phyloP scores from a whole-genome alignment of 2,888 invertebrate genomes.

The Horisme vitalbata region DNA sequence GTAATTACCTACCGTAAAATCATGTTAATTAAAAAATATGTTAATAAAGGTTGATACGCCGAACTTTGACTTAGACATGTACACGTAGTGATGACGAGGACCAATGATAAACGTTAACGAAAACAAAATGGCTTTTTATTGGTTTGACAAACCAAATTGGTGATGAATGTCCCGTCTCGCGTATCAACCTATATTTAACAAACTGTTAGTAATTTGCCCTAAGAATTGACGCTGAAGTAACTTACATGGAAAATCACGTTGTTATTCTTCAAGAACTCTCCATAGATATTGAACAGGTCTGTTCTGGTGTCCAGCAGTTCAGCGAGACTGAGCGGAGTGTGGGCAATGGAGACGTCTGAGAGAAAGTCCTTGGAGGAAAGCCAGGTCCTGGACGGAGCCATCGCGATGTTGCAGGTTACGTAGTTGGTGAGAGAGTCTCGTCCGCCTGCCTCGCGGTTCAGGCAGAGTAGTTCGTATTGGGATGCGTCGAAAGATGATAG shows the following conservation, averaged over 20 bases:
- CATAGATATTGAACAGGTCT: slow-evolving; percentile 86
- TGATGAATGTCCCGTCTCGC: no score
- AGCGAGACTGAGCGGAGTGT: slow-evolving; percentile 84
- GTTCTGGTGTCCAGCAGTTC: slow-evolving; percentile 78
- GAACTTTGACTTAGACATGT: no score
- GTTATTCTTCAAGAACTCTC: slow-evolving; percentile 78
- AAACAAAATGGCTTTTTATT: no score
- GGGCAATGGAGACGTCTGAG: slow-evolving; percentile 84
- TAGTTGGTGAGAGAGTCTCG: slow-evolving; percentile 78
- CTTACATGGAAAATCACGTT: slow-evolving; percentile 76
- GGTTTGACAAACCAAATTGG: no score
- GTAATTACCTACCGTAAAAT: no score
- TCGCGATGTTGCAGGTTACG: slow-evolving; percentile 83
- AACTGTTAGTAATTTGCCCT: no score
- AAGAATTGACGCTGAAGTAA: no score
- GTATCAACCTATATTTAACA: no score
- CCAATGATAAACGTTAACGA: no score
- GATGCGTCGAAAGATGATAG: slow-evolving; percentile 73
- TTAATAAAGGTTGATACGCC: no score
- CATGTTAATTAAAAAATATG: no score
- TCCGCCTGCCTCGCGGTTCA: slow-evolving; percentile 77
- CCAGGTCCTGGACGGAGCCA: slow-evolving; percentile 84
- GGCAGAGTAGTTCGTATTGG: slow-evolving; percentile 85
- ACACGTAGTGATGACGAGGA: no score
- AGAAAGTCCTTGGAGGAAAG: slow-evolving; percentile 73